Evolutionary conservation across 1,140 invertebrate genomes (phyloP).

Genomic region (Pentalonia nigronervosa): DNA sequence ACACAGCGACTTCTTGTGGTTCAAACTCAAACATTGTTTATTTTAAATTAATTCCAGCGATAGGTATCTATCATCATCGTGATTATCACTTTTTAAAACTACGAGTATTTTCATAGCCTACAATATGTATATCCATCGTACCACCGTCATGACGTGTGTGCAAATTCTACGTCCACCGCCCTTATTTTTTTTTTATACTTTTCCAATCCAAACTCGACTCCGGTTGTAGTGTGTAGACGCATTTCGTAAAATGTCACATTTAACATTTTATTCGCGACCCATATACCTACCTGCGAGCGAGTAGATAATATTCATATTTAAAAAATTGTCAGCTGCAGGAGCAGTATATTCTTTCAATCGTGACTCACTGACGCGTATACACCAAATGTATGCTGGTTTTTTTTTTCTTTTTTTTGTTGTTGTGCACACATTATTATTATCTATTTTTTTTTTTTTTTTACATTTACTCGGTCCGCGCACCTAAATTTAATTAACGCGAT

Average conservation of each 20-base stretch:
- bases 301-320: not conserved
- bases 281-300: not conserved
- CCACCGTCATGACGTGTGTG: too few relatives aligned
- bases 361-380: not conserved
- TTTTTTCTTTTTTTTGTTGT: not conserved
- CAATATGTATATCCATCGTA: too few relatives aligned
- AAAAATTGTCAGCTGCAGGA: not conserved
- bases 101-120: too few relatives aligned
- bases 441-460: not conserved
- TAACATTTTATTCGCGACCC: not conserved
- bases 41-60: too few relatives aligned
- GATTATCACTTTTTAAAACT: too few relatives aligned
- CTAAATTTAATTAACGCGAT: slow-evolving; percentile 4
- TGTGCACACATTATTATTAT: not conserved
- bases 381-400: not conserved
- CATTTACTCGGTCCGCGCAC: not conserved
- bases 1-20: too few relatives aligned
- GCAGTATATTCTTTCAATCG: not conserved
- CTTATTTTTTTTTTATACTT: not conserved
- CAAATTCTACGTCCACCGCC: too few relatives aligned
- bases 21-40: too few relatives aligned
- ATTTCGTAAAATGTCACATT: not conserved
- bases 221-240: not conserved
- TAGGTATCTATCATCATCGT: too few relatives aligned
- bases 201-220: not conserved